A percentile compares a stretch with the other conserved stretches of the same genome.
These are phyloP conservation scores for Argyrosomus japonicus DNA, from an alignment of 2,113 vertebrate genomes.

Conservation along the genomic window DNA sequence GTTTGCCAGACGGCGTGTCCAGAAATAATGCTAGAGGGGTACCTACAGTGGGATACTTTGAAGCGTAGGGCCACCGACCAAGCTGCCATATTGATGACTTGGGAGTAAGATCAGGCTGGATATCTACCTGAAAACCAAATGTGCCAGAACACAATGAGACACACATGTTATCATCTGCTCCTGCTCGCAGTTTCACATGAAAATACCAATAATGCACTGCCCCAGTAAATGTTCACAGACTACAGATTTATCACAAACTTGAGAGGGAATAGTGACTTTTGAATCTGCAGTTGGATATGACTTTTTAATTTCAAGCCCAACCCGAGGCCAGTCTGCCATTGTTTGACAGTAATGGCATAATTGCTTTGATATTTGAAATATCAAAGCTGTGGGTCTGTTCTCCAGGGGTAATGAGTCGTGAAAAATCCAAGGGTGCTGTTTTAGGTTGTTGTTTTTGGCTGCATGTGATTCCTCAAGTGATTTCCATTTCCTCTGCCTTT, in stretches of 20 bases:
- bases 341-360: slow-evolving; percentile 44
- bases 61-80: too few relatives aligned
- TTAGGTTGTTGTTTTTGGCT: slow-evolving; percentile 35
- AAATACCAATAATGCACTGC: not conserved
- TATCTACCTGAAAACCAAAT: slow-evolving; percentile 17
- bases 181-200: not conserved
- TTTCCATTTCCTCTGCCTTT: slow-evolving; percentile 13
- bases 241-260: slow-evolving; percentile 32
- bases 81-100: too few relatives aligned
- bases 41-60: too few relatives aligned
- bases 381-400: slow-evolving; percentile 12
- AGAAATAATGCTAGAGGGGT: too few relatives aligned
- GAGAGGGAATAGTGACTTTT: not conserved
- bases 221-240: slow-evolving; percentile 2
- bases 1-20: too few relatives aligned
- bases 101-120: too few relatives aligned
- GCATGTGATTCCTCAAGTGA: slow-evolving; percentile 15
- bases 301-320: slow-evolving; percentile 37
- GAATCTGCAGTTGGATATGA: slow-evolving; percentile 6
- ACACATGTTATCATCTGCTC: not conserved
- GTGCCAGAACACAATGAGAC: not conserved
- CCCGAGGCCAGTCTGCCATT: slow-evolving; percentile 25
- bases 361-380: slow-evolving; percentile 54
- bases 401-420: slow-evolving; percentile 42
- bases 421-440: slow-evolving; percentile 31